Evolutionary conservation across 2,888 invertebrate genomes (phyloP).

Genomic region (Tenthredo scrophulariae): DNA sequence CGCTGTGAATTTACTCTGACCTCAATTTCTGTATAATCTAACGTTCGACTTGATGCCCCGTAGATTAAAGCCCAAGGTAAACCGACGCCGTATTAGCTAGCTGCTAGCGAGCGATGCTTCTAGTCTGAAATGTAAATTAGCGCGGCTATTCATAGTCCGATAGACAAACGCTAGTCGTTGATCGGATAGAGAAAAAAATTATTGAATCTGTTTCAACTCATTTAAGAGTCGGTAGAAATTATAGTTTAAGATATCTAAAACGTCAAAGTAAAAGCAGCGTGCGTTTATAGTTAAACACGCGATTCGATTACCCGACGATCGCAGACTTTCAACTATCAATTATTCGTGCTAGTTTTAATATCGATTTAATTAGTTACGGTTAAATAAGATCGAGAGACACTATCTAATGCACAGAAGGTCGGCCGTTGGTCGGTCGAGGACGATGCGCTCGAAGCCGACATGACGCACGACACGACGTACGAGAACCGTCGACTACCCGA

Average conservation of each 20-base stretch:
- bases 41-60: constrained; percentile 41
- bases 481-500: constrained; percentile 56
- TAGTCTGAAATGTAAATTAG: constrained; percentile 45
- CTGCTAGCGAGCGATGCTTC: constrained; percentile 4
- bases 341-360: background rate
- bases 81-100: constrained; percentile 13
- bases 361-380: background rate
- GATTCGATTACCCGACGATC: background rate
- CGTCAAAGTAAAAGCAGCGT: constrained; percentile 48
- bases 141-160: constrained; percentile 71
- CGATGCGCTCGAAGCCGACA: constrained; percentile 69
- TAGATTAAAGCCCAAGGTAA: constrained; percentile 34
- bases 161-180: constrained; percentile 61
- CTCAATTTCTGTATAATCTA: constrained; percentile 44
- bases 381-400: background rate
- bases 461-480: constrained; percentile 66
- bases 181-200: constrained; percentile 30
- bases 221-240: background rate
- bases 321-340: background rate
- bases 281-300: background rate
- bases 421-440: constrained; percentile 60
- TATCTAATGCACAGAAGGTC: constrained; percentile 1
- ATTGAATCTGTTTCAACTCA: background rate
- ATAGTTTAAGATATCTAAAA: constrained; percentile 12
- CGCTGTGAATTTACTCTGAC: constrained; percentile 29